These are phyloP conservation scores for Carterocephalus palaemon DNA, from an alignment of 2,888 invertebrate genomes.

Conservation along the genomic window DNA sequence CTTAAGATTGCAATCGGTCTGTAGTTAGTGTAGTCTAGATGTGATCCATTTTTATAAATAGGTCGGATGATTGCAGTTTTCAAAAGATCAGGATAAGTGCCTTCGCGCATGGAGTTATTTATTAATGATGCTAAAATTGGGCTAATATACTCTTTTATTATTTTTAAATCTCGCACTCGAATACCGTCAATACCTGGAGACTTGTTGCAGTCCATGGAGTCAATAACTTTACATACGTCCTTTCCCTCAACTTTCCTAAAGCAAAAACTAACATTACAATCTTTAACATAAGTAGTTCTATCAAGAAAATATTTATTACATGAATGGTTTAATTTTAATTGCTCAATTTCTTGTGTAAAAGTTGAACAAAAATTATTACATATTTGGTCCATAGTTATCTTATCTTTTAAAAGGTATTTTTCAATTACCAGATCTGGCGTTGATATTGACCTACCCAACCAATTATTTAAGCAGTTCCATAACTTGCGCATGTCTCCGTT, in stretches of 20 bases:
- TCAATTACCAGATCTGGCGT: no score
- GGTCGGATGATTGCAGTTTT: slow-evolving; percentile 24
- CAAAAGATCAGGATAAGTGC: slow-evolving; percentile 18
- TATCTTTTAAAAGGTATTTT: no score
- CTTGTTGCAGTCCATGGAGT: slow-evolving; percentile 3
- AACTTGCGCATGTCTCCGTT: not conserved
- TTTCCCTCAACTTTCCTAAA: not conserved
- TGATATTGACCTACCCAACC: not conserved
- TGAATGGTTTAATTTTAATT: slow-evolving; percentile 7
- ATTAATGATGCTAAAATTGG: slow-evolving; percentile 26
- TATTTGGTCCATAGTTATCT: no score
- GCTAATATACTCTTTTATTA: slow-evolving; percentile 20
- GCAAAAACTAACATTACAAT: not conserved
- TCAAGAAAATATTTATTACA: slow-evolving; percentile 11
- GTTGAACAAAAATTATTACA: no score
- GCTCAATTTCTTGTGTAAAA: no score
- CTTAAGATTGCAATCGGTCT: slow-evolving; percentile 25
- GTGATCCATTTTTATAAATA: slow-evolving; percentile 27
- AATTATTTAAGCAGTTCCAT: not conserved
- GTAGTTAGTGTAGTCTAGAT: slow-evolving; percentile 25
- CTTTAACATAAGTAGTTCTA: slow-evolving; percentile 1
- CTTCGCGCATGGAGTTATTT: no score
- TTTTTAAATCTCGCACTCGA: slow-evolving; percentile 23
- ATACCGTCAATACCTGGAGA: slow-evolving; percentile 18
- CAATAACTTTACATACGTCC: not conserved